Conservation (phyloP, 2,113 vertebrate species). For the Thinocorus orbignyianus region DNA sequence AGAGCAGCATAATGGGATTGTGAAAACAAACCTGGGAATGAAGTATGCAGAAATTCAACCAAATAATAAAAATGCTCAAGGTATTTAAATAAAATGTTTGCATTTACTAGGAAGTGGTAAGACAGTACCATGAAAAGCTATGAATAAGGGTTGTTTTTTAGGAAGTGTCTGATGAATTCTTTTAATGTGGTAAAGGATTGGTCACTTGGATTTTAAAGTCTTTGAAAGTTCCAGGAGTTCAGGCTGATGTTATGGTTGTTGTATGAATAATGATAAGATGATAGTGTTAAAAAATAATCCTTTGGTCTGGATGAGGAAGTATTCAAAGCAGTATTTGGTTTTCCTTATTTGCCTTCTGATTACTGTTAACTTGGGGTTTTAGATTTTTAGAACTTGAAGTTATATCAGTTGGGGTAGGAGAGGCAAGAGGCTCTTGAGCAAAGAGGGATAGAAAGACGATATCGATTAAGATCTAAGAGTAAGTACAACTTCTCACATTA, state of each 20-base stretch:
- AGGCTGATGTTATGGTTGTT: background rate
- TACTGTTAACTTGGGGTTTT: background rate
- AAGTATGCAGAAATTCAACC: background rate
- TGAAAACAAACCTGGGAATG: background rate
- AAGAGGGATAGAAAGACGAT: rapidly evolving
- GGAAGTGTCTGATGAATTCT: background rate
- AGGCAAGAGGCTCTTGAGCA: background rate
- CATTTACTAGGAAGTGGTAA: background rate
- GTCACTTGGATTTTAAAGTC: background rate
- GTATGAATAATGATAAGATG: background rate
- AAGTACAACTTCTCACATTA: background rate
- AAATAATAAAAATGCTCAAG: background rate
- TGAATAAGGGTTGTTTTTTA: background rate
- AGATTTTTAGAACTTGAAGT: background rate
- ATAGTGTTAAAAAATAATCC: background rate
- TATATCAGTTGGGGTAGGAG: background rate
- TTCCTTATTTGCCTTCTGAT: background rate
- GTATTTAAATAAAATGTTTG: rapidly evolving
- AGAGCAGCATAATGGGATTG: background rate
- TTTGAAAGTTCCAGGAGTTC: background rate
- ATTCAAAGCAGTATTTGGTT: background rate
- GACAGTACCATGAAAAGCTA: background rate
- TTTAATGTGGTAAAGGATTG: background rate
- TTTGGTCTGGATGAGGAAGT: background rate
- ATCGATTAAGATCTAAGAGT: no score